phyloP scores from a whole-genome alignment of 1,140 invertebrate genomes.

The Leguminivora glycinivorella region DNA sequence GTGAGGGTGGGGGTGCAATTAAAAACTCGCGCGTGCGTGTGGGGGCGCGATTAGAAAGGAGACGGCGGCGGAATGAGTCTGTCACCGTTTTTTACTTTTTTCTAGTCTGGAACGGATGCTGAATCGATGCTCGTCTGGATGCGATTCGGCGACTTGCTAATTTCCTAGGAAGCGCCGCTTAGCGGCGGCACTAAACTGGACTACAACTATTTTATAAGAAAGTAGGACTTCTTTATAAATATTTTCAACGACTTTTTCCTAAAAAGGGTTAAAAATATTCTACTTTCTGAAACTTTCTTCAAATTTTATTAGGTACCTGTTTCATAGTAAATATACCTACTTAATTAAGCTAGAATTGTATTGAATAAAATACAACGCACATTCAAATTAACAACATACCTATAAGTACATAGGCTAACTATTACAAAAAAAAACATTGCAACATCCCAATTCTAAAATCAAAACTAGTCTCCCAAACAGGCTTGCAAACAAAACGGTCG shows the following conservation, averaged over 20 bases:
- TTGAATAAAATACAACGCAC: neutral
- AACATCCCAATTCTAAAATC: slow-evolving; percentile 3
- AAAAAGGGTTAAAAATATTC: too few relatives aligned
- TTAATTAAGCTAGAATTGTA: too few relatives aligned
- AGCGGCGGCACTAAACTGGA: slow-evolving; percentile 26
- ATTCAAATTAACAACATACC: neutral
- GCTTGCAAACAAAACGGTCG: neutral
- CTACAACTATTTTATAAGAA: neutral
- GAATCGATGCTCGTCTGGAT: slow-evolving; percentile 57
- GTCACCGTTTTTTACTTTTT: slow-evolving; percentile 73
- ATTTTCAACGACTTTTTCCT: too few relatives aligned
- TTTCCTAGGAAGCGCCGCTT: neutral
- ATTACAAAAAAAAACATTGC: neutral
- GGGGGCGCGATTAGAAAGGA: slow-evolving; percentile 74
- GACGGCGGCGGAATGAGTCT: slow-evolving; percentile 69
- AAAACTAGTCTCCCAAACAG: neutral
- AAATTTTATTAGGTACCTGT: too few relatives aligned
- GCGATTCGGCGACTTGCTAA: slow-evolving; percentile 30
- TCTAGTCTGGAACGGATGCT: slow-evolving; percentile 66
- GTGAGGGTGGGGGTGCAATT: slow-evolving; percentile 68
- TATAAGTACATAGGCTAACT: neutral
- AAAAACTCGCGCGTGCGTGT: slow-evolving; percentile 76
- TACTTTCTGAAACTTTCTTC: too few relatives aligned
- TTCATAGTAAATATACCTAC: too few relatives aligned
- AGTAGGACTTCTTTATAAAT: neutral